Conservation (phyloP, 2,113 vertebrate species). For the Cardinalis cardinalis region DNA sequence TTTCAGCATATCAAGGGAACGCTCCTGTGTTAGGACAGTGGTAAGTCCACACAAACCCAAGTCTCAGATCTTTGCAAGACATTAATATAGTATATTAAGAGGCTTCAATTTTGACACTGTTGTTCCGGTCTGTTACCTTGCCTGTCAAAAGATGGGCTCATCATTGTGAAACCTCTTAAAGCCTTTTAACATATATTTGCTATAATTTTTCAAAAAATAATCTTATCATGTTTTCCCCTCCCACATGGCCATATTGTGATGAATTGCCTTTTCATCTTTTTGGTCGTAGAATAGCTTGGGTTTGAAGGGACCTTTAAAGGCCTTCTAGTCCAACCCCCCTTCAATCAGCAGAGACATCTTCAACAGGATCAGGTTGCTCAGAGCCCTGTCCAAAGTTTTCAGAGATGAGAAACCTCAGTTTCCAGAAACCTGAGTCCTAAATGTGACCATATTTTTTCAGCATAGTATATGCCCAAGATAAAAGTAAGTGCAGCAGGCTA, state of each 20-base stretch:
- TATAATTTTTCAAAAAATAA: not conserved
- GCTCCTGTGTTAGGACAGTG: not conserved
- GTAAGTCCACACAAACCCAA: accelerated
- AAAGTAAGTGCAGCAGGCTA: not conserved
- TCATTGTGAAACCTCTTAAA: not conserved
- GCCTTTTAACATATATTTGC: not conserved
- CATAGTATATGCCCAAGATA: not conserved
- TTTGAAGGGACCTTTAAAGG: not conserved
- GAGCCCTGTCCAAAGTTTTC: not conserved
- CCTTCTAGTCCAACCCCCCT: not conserved
- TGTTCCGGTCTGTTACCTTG: not conserved
- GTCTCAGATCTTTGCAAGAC: not conserved
- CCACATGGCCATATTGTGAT: not conserved
- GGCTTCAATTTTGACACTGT: not conserved
- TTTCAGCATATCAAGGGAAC: not conserved
- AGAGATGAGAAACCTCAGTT: not conserved
- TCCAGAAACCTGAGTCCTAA: not conserved
- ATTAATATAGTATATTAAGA: not conserved
- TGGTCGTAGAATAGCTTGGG: not conserved
- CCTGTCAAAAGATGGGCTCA: not conserved
- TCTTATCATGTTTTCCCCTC: not conserved
- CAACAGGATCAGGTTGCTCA: not conserved
- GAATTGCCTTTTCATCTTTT: not conserved
- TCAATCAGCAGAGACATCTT: not conserved
- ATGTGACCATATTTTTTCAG: not conserved